A percentile compares a stretch with the other conserved stretches of the same genome.
phyloP scores from a whole-genome alignment of 2,113 vertebrate genomes.

The Microcebus jonahi region DNA sequence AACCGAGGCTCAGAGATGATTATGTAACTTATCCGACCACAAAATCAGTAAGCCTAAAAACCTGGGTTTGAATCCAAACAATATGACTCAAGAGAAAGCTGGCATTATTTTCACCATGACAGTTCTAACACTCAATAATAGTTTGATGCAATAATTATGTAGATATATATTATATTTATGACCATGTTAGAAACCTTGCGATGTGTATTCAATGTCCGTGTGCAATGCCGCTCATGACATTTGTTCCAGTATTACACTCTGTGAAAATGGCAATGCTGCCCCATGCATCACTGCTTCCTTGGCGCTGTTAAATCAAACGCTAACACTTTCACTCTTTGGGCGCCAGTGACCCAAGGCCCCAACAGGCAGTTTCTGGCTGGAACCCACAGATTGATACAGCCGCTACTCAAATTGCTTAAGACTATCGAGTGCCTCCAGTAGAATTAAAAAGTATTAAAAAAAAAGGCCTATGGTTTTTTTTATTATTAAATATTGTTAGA shows the following conservation, averaged over 20 bases:
- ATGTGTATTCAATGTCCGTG: accelerated
- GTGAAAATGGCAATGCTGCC: background rate
- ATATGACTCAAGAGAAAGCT: background rate
- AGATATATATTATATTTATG: background rate
- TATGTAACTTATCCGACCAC: background rate
- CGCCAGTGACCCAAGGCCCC: constrained; percentile 25
- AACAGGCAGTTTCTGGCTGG: background rate
- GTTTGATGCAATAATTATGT: background rate
- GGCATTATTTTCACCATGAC: background rate
- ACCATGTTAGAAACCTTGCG: background rate
- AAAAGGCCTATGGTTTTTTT: constrained; percentile 40
- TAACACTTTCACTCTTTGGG: background rate
- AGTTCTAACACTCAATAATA: background rate
- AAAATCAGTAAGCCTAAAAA: background rate
- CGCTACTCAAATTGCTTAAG: background rate
- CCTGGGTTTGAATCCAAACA: background rate
- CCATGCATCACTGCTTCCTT: background rate
- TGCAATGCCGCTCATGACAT: background rate
- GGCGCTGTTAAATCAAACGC: constrained; percentile 25
- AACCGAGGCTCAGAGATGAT: background rate
- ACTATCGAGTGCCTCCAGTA: constrained; percentile 50
- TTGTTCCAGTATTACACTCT: background rate
- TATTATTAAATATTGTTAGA: constrained; percentile 70
- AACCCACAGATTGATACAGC: background rate
- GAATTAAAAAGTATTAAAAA: constrained; percentile 60